Conservation (phyloP, 2,888 invertebrate species). For the Stenurella melanura region DNA sequence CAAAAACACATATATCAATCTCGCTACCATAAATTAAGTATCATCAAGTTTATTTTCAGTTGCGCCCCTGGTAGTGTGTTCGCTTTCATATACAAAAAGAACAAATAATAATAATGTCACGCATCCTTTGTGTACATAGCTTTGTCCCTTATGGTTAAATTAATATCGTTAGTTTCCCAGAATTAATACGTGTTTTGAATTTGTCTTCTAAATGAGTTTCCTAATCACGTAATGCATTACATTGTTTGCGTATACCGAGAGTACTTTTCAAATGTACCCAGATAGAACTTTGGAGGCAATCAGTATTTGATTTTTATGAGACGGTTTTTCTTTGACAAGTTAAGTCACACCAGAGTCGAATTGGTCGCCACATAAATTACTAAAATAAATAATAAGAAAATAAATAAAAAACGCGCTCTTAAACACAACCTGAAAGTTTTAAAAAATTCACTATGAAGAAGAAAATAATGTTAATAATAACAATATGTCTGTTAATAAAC, state of each 20-base stretch:
- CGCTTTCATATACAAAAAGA: conserved; percentile 21
- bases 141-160: conserved; percentile 27
- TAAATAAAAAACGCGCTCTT: no score
- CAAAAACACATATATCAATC: neutral
- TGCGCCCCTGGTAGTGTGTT: neutral
- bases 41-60: neutral
- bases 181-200: conserved; percentile 22
- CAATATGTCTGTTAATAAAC: no score
- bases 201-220: neutral
- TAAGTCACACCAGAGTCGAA: no score
- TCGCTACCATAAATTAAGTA: neutral
- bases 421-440: no score
- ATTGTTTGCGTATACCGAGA: neutral
- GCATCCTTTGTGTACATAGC: conserved; percentile 15
- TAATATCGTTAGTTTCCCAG: conserved; percentile 26
- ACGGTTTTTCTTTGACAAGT: no score
- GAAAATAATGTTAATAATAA: no score
- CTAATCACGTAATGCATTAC: neutral
- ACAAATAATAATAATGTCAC: conserved; percentile 30
- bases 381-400: no score
- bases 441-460: no score
- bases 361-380: no score
- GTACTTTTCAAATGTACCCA: no score
- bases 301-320: no score
- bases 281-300: no score